These are phyloP conservation scores for Callionymus lyra DNA, from an alignment of 2,113 vertebrate genomes.

Conservation along the genomic window DNA sequence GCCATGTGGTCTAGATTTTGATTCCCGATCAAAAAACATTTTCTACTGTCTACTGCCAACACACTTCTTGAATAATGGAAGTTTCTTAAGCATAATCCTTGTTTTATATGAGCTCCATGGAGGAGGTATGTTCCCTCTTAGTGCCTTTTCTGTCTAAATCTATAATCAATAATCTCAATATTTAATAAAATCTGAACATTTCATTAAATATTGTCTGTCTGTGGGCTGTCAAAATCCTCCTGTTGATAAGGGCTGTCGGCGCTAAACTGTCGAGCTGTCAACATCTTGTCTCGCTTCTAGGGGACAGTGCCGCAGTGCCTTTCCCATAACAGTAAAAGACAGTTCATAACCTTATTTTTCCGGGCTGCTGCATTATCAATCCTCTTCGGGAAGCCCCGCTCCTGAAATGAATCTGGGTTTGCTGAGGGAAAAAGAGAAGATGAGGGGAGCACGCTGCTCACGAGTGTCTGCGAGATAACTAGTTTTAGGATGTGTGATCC, in stretches of 20 bases:
- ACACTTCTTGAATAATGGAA: no score
- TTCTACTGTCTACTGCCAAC: no score
- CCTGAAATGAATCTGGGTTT: slow-evolving; percentile 31
- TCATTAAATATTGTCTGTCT: no score
- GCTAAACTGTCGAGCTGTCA: slow-evolving; percentile 14
- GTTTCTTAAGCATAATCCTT: no score
- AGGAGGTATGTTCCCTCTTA: no score
- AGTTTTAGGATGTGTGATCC: slow-evolving; percentile 29
- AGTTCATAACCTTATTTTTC: slow-evolving; percentile 37
- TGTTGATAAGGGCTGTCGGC: slow-evolving; percentile 8
- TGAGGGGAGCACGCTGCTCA: slow-evolving; percentile 15
- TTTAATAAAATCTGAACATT: no score
- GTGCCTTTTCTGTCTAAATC: no score
- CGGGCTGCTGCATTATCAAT: slow-evolving; percentile 24
- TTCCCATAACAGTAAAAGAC: slow-evolving; percentile 27
- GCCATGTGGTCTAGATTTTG: no score
- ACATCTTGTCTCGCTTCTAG: slow-evolving; percentile 4
- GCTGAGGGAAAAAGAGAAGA: slow-evolving; percentile 19
- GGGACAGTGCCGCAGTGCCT: slow-evolving; percentile 7
- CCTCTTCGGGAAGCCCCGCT: slow-evolving; percentile 23
- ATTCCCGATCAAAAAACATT: no score
- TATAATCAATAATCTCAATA: no score
- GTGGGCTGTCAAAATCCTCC: background rate
- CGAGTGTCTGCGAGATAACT: slow-evolving; percentile 36
- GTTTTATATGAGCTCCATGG: no score